These are phyloP conservation scores for Aphelinus certus DNA, from an alignment of 1,140 invertebrate species.

Conservation along the genomic window DNA sequence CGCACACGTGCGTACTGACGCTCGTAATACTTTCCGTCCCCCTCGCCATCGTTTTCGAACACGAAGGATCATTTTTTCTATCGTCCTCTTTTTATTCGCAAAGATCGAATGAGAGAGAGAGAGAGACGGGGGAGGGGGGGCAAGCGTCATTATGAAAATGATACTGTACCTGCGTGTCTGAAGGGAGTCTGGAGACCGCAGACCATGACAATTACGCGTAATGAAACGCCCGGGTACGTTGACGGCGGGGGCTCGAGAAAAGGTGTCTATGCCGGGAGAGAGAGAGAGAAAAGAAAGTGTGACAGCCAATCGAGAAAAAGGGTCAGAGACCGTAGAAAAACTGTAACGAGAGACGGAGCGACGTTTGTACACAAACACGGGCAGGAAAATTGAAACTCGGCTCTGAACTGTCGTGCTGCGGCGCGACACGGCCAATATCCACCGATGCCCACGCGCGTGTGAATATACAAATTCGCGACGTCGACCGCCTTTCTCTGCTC, in stretches of 20 bases:
- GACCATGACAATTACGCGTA: conserved; percentile 63
- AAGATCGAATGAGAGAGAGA: not conserved
- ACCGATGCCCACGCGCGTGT: conserved; percentile 47
- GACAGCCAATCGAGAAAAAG: conserved; percentile 8
- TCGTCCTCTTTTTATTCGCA: conserved; percentile 21
- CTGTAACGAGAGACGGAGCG: conserved; percentile 15
- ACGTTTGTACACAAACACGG: conserved; percentile 47
- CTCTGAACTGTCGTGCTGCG: conserved; percentile 36
- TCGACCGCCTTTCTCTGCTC: conserved; percentile 20
- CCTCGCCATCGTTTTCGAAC: not conserved
- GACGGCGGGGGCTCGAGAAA: conserved; percentile 12
- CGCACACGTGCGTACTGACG: too few species aligned
- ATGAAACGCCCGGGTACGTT: conserved; percentile 59
- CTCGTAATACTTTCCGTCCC: not conserved
- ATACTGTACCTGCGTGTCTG: conserved; percentile 59
- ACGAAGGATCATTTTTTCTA: conserved; percentile 1
- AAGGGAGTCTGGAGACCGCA: conserved; percentile 58
- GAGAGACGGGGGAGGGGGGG: conserved; percentile 1
- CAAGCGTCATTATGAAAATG: conserved; percentile 63
- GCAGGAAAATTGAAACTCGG: conserved; percentile 45
- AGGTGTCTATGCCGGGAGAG: conserved; percentile 13
- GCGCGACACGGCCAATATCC: conserved; percentile 5
- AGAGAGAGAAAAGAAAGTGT: not conserved
- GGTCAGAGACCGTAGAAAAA: conserved; percentile 12
- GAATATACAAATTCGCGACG: conserved; percentile 54